Conservation (phyloP, 2,888 invertebrate species). For the Bellardia bayeri region DNA sequence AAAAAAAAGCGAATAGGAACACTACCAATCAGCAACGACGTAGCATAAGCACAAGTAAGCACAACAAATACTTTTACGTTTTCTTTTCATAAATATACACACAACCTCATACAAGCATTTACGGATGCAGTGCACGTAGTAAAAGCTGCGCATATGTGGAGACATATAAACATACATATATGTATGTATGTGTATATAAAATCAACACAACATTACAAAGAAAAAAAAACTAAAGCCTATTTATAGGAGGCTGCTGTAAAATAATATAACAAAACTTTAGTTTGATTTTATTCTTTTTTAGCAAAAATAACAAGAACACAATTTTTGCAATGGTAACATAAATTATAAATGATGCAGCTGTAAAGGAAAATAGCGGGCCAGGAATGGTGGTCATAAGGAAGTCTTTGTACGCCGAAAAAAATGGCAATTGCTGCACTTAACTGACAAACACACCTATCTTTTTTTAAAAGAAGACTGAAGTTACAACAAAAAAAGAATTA, state of each 20-base stretch:
- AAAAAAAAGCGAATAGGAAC: slow-evolving; percentile 71
- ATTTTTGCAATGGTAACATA: slow-evolving; percentile 56
- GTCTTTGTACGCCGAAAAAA: neutral
- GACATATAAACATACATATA: neutral
- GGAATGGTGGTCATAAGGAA: slow-evolving; percentile 31
- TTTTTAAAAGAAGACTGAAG: slow-evolving; percentile 24
- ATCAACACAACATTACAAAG: slow-evolving; percentile 24
- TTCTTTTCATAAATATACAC: slow-evolving; percentile 61
- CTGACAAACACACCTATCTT: slow-evolving; percentile 59
- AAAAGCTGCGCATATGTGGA: slow-evolving; percentile 59
- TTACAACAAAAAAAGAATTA: slow-evolving; percentile 12
- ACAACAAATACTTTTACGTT: slow-evolving; percentile 70
- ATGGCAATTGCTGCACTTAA: slow-evolving; percentile 59
- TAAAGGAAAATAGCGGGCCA: slow-evolving; percentile 13
- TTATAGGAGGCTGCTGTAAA: slow-evolving; percentile 69
- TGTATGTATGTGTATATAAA: neutral
- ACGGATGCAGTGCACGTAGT: neutral
- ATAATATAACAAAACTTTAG: slow-evolving; percentile 56
- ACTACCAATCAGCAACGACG: slow-evolving; percentile 72
- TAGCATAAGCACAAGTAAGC: slow-evolving; percentile 61
- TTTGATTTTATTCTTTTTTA: slow-evolving; percentile 45
- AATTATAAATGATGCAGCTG: slow-evolving; percentile 67
- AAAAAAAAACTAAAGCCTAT: slow-evolving; percentile 68
- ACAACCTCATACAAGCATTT: slow-evolving; percentile 4
- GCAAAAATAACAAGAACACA: slow-evolving; percentile 45